phyloP scores from a whole-genome alignment of 2,797 vertebrate genomes.

The Morelia viridis region DNA sequence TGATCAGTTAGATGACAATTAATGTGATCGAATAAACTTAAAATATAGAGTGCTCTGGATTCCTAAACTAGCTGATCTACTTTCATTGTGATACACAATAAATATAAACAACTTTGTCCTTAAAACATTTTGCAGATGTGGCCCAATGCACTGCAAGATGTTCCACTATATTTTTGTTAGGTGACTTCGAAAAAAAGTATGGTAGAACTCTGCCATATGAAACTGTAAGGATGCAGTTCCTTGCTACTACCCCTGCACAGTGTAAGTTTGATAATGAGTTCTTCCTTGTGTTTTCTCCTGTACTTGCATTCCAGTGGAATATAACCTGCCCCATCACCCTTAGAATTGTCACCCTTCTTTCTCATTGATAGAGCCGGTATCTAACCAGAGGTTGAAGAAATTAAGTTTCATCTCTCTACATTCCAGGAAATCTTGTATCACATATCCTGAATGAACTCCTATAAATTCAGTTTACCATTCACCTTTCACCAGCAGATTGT shows the following conservation, averaged over 20 bases:
- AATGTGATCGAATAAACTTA: background rate
- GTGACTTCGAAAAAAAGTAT: background rate
- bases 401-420: background rate
- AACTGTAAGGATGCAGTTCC: background rate
- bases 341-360: background rate
- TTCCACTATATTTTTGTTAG: background rate
- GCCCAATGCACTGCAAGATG: background rate
- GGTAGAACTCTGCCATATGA: background rate
- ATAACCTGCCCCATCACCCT: background rate
- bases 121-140: background rate
- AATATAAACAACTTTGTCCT: background rate
- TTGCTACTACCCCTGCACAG: background rate
- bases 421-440: background rate
- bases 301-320: background rate
- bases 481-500: background rate
- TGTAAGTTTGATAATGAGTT: background rate
- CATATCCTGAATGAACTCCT: background rate
- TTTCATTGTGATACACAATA: background rate
- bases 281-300: background rate
- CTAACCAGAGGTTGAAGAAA: background rate
- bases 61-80: background rate
- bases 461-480: slow-evolving; percentile 1
- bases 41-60: background rate
- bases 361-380: background rate
- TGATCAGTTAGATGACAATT: background rate